Conservation (phyloP, 2,797 vertebrate genomes). For the Pipistrellus kuhlii region DNA sequence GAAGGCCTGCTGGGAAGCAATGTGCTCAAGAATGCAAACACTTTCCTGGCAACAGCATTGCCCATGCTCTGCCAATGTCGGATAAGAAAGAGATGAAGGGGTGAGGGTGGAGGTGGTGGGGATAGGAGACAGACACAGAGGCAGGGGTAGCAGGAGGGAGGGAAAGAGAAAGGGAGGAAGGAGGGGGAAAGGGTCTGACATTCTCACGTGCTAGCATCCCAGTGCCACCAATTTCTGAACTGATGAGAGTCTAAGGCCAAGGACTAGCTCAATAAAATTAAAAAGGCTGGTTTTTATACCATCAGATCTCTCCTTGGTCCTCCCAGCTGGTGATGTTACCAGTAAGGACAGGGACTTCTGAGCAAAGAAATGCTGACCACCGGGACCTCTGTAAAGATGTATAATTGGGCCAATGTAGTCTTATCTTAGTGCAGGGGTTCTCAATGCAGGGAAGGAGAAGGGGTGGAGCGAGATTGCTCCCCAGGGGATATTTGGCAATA, state of each 20-base stretch:
- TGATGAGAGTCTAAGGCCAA: neutral
- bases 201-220: neutral
- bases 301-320: neutral
- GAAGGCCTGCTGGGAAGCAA: conserved; percentile 38
- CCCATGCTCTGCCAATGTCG: neutral
- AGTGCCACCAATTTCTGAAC: neutral
- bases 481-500: neutral
- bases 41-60: conserved; percentile 52
- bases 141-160: neutral
- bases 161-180: neutral
- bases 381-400: neutral
- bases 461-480: neutral
- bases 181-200: neutral
- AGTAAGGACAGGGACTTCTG: neutral
- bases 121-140: neutral
- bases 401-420: neutral
- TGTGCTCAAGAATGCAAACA: neutral
- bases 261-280: neutral
- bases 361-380: neutral
- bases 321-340: neutral
- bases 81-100: neutral
- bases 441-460: neutral
- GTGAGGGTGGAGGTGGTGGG: neutral
- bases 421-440: neutral
- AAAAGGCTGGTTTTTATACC: neutral